Evolutionary conservation across 1,140 invertebrate species (phyloP), one percentile per base, ranked within the genome.

Genomic region (Chironomus tepperi): DNA sequence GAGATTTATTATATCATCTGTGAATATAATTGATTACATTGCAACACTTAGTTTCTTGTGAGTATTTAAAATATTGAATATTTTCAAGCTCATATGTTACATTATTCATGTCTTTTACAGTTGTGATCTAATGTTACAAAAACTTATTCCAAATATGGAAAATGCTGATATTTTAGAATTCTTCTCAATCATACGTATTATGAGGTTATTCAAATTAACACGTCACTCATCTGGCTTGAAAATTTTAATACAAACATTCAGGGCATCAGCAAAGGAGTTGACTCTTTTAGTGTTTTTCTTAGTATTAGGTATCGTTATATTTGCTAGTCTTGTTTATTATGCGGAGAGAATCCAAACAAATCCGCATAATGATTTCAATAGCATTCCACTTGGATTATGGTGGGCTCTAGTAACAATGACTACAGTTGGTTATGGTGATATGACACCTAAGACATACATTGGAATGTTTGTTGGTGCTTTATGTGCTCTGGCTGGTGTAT

Each of bases 391-490:
- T 75, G 95, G 94, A 7, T 87, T 97, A 76, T 98, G 95, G 95
- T 98, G 95, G 95, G 96, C 95, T 16, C 86, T 98, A 80, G 95
- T 97, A 77, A 98, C 96, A 43, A 97, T 97, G 96, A 96, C 94
- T 75, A 98, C 96, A 0, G 95, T 97, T 42, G 95, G 95, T 16
- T 98, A 97, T 81, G 95, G 95, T 19, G 93, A 95, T 83, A 95
- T 95, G 93, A 92, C 90, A 75, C 93, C 93, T 24, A 93, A 93
- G 81, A 95, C 93, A 3, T 95, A 95, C 79, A 88, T 94, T 74
- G 95, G 95, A 47, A 97, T 96, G 92, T 92, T 98, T 79, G 93
- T 98, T 42, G 95, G 95, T 75, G 93, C 93, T 7, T 86, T 97
- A n/a, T 97, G 95, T 85, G 95, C 95, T 47, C 85, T 98, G 74